Conservation (phyloP, 2,888 invertebrate species). For the Muschampia plurimacula region DNA sequence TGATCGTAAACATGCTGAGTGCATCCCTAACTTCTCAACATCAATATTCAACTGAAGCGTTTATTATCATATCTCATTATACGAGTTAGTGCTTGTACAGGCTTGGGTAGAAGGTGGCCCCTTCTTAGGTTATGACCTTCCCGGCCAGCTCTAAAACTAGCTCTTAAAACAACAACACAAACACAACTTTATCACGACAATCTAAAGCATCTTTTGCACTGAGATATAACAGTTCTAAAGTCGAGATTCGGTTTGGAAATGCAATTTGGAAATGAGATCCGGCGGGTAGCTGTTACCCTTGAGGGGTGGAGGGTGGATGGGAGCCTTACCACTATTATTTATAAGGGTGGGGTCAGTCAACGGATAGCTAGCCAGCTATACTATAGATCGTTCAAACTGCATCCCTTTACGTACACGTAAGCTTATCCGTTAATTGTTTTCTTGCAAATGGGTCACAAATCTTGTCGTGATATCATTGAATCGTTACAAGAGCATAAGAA, state of each 20-base stretch:
- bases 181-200: conserved; percentile 53
- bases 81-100: conserved; percentile 83
- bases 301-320: conserved; percentile 72
- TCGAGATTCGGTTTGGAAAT: conserved; percentile 81
- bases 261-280: conserved; percentile 86
- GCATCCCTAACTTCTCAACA: conserved; percentile 81
- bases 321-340: conserved; percentile 83
- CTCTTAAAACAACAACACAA: conserved; percentile 51
- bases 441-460: conserved; percentile 29
- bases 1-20: conserved; percentile 71
- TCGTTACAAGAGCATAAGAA: background rate
- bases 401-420: conserved; percentile 64
- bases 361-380: conserved; percentile 68
- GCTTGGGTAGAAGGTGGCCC: conserved; percentile 60
- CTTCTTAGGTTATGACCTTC: conserved; percentile 80
- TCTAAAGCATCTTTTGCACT: conserved; percentile 53
- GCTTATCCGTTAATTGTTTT: conserved; percentile 73
- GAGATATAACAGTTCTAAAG: conserved; percentile 65
- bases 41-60: conserved; percentile 84
- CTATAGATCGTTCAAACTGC: conserved; percentile 58
- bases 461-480: background rate
- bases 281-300: conserved; percentile 76
- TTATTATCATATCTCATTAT: conserved; percentile 86
- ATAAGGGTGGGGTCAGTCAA: conserved; percentile 83
- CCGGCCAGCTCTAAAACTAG: conserved; percentile 67